These are phyloP conservation scores for Oscheius sp. DNA, from an alignment of 1,140 invertebrate genomes.

Conservation along the genomic window DNA sequence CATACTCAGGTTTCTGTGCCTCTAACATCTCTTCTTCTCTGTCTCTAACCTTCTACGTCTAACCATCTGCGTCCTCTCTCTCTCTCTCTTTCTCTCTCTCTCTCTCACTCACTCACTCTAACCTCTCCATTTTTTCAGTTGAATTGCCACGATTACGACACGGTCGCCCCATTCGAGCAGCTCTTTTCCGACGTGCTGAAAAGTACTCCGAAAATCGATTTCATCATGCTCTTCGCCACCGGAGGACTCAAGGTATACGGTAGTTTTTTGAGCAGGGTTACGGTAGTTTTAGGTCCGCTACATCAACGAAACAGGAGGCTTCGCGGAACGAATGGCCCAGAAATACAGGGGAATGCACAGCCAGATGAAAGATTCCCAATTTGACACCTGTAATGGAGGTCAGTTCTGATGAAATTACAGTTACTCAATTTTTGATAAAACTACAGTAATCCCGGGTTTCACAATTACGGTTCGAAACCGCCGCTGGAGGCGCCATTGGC, in stretches of 20 bases:
- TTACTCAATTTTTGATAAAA: conserved; percentile 14
- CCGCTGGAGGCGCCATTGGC: background rate
- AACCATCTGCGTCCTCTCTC: no score
- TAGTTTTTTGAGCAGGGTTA: conserved; percentile 13
- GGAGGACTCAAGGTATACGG: conserved; percentile 58
- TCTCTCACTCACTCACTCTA: no score
- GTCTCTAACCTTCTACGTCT: no score
- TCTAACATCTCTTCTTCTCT: background rate
- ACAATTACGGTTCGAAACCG: background rate
- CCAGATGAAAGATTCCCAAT: conserved; percentile 14
- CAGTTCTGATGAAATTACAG: conserved; percentile 24
- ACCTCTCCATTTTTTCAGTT: conserved; percentile 39
- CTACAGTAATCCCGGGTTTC: conserved; percentile 4
- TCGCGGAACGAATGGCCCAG: conserved; percentile 12
- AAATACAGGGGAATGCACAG: conserved; percentile 6
- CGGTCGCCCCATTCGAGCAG: conserved; percentile 54
- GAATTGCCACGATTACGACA: conserved; percentile 58
- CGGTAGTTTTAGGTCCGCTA: conserved; percentile 14
- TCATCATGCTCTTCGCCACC: conserved; percentile 50
- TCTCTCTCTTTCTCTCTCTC: no score
- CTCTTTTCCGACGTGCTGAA: conserved; percentile 46
- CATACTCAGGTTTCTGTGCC: conserved; percentile 36
- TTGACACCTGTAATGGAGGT: conserved; percentile 26
- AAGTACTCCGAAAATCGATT: conserved; percentile 51
- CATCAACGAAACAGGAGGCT: conserved; percentile 28